Conservation (phyloP, 2,797 vertebrate genomes). For the Scolopax bukidnonensis region DNA sequence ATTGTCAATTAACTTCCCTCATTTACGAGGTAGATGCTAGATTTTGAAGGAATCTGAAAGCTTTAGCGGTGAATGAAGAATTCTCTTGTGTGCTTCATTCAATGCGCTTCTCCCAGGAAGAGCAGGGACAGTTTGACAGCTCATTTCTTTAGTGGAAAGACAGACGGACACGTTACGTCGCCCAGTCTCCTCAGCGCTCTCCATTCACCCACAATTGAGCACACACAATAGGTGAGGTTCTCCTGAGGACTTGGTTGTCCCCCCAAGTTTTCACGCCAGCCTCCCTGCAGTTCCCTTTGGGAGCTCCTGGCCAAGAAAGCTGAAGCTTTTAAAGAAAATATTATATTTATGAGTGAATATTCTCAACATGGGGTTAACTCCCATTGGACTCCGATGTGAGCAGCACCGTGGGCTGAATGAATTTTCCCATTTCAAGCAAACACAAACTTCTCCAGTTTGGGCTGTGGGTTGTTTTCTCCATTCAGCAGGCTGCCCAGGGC, state of each 20-base stretch:
- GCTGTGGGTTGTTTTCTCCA: neutral
- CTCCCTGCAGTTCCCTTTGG: neutral
- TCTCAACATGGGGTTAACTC: neutral
- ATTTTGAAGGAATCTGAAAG: neutral
- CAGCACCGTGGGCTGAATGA: neutral
- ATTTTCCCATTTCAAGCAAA: neutral
- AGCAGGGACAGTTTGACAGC: neutral
- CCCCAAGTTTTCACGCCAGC: neutral
- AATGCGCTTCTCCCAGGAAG: neutral
- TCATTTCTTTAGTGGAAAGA: neutral
- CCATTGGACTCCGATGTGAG: fast-evolving
- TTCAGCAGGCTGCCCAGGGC: neutral
- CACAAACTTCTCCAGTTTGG: neutral
- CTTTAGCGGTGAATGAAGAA: slow-evolving; percentile 5
- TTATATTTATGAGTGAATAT: neutral
- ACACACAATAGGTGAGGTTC: neutral
- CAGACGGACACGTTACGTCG: neutral
- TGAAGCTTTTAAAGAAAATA: neutral
- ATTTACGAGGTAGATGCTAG: neutral
- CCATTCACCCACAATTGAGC: neutral
- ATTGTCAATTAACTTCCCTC: slow-evolving; percentile 51
- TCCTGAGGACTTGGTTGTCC: neutral
- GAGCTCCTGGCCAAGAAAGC: neutral
- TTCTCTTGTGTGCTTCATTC: neutral
- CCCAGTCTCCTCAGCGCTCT: neutral